Evolutionary conservation across 2,888 invertebrate genomes (phyloP).

Genomic region (Dinocampus coccinellae): DNA sequence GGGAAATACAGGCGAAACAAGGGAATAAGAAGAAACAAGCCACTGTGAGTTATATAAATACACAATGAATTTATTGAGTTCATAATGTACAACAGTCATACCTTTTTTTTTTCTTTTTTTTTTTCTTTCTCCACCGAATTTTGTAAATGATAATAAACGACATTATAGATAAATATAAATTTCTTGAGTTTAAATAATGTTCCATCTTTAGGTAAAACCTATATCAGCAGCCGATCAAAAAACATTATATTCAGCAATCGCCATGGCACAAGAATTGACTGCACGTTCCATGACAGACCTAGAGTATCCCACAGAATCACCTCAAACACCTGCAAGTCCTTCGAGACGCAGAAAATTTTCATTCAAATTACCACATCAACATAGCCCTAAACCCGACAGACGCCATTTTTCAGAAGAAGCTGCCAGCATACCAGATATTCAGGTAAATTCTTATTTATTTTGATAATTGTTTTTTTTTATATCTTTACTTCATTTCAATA

Average conservation of each 20-base stretch:
- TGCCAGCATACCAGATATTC: constrained; percentile 86
- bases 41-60: constrained; percentile 70
- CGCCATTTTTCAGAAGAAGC: constrained; percentile 93
- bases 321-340: constrained; percentile 68
- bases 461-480: constrained; percentile 11
- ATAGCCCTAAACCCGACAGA: constrained; percentile 78
- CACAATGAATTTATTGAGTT: constrained; percentile 58
- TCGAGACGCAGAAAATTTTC: constrained; percentile 84
- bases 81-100: too few species aligned
- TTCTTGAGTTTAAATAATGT: constrained; percentile 7
- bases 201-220: constrained; percentile 78
- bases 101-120: constrained; percentile 42
- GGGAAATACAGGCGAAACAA: constrained; percentile 74
- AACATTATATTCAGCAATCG: constrained; percentile 92
- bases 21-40: constrained; percentile 72
- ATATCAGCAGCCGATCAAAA: constrained; percentile 94
- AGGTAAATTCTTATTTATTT: constrained; percentile 73
- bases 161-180: background rate
- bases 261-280: constrained; percentile 92
- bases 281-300: constrained; percentile 71
- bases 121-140: background rate
- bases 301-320: constrained; percentile 68
- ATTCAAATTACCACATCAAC: constrained; percentile 78
- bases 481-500: background rate
- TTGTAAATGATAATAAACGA: constrained; percentile 12